Conservation (phyloP, 2,888 invertebrate species). For the Pseudoips prasinana region DNA sequence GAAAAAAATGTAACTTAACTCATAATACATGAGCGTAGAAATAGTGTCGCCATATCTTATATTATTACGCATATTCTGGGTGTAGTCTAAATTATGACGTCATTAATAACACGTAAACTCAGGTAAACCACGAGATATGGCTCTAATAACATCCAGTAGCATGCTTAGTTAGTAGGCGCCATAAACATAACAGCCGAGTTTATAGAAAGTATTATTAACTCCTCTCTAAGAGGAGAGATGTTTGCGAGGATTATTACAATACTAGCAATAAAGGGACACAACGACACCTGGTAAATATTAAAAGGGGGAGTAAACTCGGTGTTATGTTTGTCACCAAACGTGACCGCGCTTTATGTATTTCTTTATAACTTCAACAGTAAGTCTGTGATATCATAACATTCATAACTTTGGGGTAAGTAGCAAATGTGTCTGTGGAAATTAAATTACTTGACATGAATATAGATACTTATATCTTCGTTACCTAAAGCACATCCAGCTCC, state of each 20-base stretch:
- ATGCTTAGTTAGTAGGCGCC: constrained; percentile 36
- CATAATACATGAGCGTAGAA: too few species aligned
- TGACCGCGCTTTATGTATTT: constrained; percentile 50
- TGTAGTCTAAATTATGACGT: constrained; percentile 8
- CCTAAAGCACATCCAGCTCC: too few species aligned
- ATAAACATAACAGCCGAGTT: constrained; percentile 51
- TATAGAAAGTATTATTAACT: constrained; percentile 57
- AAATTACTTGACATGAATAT: too few species aligned
- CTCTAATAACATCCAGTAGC: constrained; percentile 29
- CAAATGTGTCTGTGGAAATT: too few species aligned
- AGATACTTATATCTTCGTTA: too few species aligned
- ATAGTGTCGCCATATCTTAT: too few species aligned
- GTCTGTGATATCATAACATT: neutral
- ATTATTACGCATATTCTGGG: too few species aligned
- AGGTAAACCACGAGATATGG: constrained; percentile 31
- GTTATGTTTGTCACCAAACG: constrained; percentile 55
- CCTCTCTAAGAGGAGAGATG: constrained; percentile 35
- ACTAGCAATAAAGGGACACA: constrained; percentile 66
- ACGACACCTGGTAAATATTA: constrained; percentile 77
- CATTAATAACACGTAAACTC: constrained; percentile 20
- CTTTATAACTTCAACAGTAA: constrained; percentile 24
- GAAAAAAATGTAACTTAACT: too few species aligned
- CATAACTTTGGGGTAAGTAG: too few species aligned
- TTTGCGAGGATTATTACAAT: constrained; percentile 65
- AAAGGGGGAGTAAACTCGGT: constrained; percentile 61